Conservation (phyloP, 2,797 vertebrate genomes). For the Ambastaia sidthimunki region DNA sequence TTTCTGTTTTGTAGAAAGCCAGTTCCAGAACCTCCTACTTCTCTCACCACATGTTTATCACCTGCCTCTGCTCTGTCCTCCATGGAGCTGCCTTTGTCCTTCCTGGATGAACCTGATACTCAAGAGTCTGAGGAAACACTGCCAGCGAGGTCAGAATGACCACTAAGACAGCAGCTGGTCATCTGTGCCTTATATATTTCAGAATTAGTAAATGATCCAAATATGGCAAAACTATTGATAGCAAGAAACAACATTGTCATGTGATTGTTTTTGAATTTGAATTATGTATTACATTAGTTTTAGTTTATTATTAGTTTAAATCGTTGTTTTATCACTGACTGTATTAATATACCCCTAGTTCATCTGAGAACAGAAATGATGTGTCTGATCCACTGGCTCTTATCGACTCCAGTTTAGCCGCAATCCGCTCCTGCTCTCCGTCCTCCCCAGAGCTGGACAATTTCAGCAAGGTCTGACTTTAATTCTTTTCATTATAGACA, state of each 20-base stretch:
- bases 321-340: background rate
- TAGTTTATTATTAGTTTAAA: too few relatives aligned
- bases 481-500: background rate
- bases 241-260: background rate
- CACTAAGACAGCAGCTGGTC: background rate
- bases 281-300: too few relatives aligned
- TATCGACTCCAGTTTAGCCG: constrained; percentile 46
- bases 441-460: constrained; percentile 38
- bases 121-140: constrained; percentile 20
- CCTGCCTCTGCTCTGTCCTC: constrained; percentile 16
- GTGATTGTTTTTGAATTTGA: too few relatives aligned
- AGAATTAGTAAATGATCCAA: background rate
- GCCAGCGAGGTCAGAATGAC: constrained; percentile 22
- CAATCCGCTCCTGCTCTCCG: background rate
- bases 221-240: background rate
- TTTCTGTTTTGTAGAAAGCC: background rate
- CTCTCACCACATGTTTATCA: background rate
- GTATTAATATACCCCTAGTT: background rate
- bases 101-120: constrained; percentile 48
- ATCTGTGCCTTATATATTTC: background rate
- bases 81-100: constrained; percentile 48
- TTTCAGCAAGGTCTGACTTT: constrained; percentile 39
- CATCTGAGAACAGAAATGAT: constrained; percentile 36
- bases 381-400: constrained; percentile 41
- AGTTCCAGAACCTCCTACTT: background rate